phyloP scores from a whole-genome alignment of 2,888 invertebrate species.

The Therioaphis trifolii region DNA sequence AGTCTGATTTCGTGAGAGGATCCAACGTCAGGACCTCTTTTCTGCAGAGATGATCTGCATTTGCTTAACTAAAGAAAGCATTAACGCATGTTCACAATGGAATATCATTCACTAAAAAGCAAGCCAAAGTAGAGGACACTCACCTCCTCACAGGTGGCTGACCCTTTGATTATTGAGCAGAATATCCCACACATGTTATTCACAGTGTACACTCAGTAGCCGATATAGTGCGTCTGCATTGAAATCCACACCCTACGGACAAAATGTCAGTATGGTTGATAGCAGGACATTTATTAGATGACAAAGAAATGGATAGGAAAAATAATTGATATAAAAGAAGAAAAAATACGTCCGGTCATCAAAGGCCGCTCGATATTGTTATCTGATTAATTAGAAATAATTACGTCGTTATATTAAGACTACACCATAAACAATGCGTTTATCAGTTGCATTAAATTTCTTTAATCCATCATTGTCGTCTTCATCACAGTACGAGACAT shows the following conservation, averaged over 20 bases:
- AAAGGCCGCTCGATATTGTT: too few relatives aligned
- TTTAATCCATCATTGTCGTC: too few relatives aligned
- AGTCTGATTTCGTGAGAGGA: not conserved
- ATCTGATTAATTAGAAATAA: too few relatives aligned
- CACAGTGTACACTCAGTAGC: not conserved
- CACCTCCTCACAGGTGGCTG: slow-evolving; percentile 1
- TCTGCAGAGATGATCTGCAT: slow-evolving; percentile 51
- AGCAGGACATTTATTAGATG: too few relatives aligned
- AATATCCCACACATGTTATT: slow-evolving; percentile 60
- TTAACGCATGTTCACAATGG: not conserved
- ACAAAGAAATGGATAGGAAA: too few relatives aligned
- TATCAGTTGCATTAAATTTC: too few relatives aligned
- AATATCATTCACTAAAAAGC: not conserved
- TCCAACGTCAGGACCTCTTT: slow-evolving; percentile 63
- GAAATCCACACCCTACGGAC: not conserved
- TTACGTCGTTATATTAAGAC: too few relatives aligned
- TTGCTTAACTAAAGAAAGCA: slow-evolving; percentile 19
- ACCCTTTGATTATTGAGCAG: slow-evolving; percentile 55
- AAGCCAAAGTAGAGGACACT: not conserved
- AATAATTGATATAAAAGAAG: too few relatives aligned
- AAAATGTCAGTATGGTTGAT: too few relatives aligned
- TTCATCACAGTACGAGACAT: too few relatives aligned
- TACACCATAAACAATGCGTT: too few relatives aligned
- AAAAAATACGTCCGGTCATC: too few relatives aligned
- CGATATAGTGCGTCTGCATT: not conserved